These are phyloP conservation scores for Drosophila rellima DNA, from an alignment of 2,888 invertebrate species.

Conservation along the genomic window DNA sequence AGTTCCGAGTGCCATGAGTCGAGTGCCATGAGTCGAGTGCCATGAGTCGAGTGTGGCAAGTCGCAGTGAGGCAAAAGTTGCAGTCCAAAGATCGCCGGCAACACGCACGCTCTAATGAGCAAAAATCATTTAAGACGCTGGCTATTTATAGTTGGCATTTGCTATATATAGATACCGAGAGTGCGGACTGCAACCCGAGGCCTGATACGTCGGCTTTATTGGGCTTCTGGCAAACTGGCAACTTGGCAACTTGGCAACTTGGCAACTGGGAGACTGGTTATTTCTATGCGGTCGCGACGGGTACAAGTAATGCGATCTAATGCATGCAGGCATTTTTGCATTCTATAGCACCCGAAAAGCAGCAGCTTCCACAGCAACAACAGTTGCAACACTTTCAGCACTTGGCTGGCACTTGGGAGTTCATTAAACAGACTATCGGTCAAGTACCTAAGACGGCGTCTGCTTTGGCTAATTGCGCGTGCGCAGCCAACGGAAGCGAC, in stretches of 20 bases:
- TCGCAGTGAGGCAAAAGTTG: conserved; percentile 7
- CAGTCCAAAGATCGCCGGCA: conserved; percentile 59
- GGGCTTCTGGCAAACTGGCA: conserved; percentile 67
- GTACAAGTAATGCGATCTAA: conserved; percentile 72
- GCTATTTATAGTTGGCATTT: conserved; percentile 77
- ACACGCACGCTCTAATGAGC: conserved; percentile 81
- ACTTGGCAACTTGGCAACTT: conserved; percentile 20
- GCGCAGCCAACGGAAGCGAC: conserved; percentile 78
- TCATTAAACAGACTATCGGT: conserved; percentile 74
- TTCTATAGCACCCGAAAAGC: conserved; percentile 43
- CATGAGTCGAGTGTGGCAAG: conserved; percentile 44
- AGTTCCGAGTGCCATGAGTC: conserved; percentile 23
- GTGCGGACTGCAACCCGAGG: conserved; percentile 59
- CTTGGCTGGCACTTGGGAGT: conserved; percentile 25
- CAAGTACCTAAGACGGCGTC: conserved; percentile 75
- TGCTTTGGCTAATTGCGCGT: conserved; percentile 77
- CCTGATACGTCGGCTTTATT: conserved; percentile 65
- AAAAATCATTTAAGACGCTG: conserved; percentile 80
- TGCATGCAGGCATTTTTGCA: conserved; percentile 69
- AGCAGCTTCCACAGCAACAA: background rate
- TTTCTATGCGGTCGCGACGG: conserved; percentile 46
- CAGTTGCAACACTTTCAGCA: conserved; percentile 19
- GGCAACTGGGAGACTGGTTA: conserved; percentile 53
- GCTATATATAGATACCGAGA: conserved; percentile 70
- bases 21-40: conserved; percentile 9